Percentiles rank a stretch among this genome's conserved stretches.
Conservation (phyloP, 2,113 vertebrate species). For the Pholis gunnellus region DNA sequence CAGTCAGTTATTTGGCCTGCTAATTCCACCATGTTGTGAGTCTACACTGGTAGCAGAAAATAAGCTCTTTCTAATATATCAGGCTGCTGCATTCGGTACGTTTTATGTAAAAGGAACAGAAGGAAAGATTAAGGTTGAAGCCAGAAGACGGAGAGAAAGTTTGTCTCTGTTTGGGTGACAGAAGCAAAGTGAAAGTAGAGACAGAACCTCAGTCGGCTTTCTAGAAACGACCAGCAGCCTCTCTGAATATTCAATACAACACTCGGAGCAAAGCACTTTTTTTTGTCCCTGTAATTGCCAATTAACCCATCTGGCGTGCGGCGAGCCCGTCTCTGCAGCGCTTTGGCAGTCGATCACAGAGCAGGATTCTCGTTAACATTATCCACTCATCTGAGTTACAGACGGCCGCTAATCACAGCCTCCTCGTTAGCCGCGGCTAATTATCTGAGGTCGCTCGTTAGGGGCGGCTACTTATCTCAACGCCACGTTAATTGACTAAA, state of each 20-base stretch:
- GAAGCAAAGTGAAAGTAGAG: background rate
- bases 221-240: background rate
- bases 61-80: too few species aligned
- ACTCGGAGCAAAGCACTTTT: background rate
- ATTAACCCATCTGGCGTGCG: slow-evolving; percentile 11
- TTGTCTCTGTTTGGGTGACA: background rate
- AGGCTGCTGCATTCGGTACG: too few species aligned
- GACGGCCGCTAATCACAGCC: background rate
- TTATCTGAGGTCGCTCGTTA: slow-evolving; percentile 32
- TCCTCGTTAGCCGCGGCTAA: slow-evolving; percentile 33
- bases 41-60: too few species aligned
- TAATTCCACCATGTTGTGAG: too few species aligned
- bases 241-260: slow-evolving; percentile 17
- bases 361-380: background rate
- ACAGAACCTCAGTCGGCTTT: background rate
- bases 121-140: background rate
- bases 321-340: background rate
- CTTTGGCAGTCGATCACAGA: slow-evolving; percentile 19
- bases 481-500: background rate
- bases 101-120: too few species aligned
- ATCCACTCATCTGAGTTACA: slow-evolving; percentile 13
- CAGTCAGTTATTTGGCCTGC: too few species aligned
- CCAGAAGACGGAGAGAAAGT: background rate
- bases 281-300: slow-evolving; percentile 29
- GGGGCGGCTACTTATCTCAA: slow-evolving; percentile 7